Evolutionary conservation across 2,888 invertebrate species (phyloP).

Genomic region (Falcaria lacertinaria): DNA sequence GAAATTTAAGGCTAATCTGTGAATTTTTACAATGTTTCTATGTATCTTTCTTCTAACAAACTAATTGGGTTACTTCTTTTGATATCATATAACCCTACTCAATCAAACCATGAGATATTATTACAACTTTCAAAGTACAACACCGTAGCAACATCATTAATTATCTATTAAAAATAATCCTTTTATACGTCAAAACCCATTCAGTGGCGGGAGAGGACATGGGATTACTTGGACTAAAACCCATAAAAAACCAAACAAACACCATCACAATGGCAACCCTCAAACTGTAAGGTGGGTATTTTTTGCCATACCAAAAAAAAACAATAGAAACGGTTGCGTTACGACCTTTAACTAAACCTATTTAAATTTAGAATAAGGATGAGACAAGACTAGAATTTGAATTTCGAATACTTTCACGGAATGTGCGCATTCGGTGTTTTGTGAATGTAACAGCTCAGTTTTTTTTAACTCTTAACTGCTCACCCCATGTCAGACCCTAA

Average conservation of each 20-base stretch:
- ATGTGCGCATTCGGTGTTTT: slow-evolving; percentile 9
- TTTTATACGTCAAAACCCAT: slow-evolving; percentile 73
- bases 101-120: slow-evolving; percentile 23
- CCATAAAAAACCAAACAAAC: slow-evolving; percentile 69
- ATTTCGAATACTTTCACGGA: slow-evolving; percentile 2
- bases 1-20: too few species aligned
- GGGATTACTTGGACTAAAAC: slow-evolving; percentile 73
- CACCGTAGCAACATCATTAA: slow-evolving; percentile 61
- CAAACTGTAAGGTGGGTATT: slow-evolving; percentile 40
- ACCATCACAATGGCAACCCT: slow-evolving; percentile 55
- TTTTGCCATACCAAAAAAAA: slow-evolving; percentile 32
- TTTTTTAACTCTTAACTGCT: slow-evolving; percentile 43
- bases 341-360: not conserved
- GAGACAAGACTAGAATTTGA: slow-evolving; percentile 6
- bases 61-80: not conserved
- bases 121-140: slow-evolving; percentile 28
- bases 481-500: slow-evolving; percentile 44
- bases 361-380: not conserved
- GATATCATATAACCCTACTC: slow-evolving; percentile 17
- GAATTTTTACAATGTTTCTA: not conserved
- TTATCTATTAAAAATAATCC: slow-evolving; percentile 77
- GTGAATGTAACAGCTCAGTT: slow-evolving; percentile 20
- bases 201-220: slow-evolving; percentile 59
- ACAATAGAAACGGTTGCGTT: slow-evolving; percentile 18
- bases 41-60: not conserved